A percentile compares a stretch with the other conserved stretches of the same genome.
Evolutionary conservation across 2,113 vertebrate genomes (phyloP).

Genomic region (Otolemur garnettii): DNA sequence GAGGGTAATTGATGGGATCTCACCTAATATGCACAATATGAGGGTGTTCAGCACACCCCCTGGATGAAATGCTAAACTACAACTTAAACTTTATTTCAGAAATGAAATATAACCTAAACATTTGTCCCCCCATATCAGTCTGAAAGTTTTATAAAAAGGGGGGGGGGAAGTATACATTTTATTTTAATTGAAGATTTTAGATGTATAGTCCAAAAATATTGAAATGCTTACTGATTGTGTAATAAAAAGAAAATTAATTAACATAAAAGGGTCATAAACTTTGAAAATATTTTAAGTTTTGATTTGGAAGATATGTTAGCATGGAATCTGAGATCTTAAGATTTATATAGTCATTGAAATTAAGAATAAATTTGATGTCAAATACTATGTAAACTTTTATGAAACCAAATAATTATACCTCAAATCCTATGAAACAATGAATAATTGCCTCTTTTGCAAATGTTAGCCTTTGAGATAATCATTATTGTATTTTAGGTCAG

Average conservation of each 20-base stretch:
- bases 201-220: not conserved
- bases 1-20: no score
- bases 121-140: no score
- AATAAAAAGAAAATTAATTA: not conserved
- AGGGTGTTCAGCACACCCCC: no score
- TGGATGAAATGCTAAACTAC: no score
- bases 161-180: not conserved
- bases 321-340: not conserved
- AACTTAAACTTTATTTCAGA: no score
- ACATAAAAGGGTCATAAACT: not conserved
- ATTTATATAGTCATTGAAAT: not conserved
- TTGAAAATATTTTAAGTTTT: conserved; percentile 48
- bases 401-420: not conserved
- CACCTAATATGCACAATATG: no score
- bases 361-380: not conserved
- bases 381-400: not conserved
- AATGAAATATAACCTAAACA: no score
- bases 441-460: not conserved
- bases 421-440: not conserved
- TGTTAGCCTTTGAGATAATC: not conserved
- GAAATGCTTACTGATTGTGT: not conserved
- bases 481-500: not conserved
- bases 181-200: not conserved
- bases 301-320: not conserved
- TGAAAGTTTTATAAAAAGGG: no score